A percentile compares a stretch with the other conserved stretches of the same genome.
Conservation (phyloP, 2,113 vertebrate genomes). For the Peromyscus leucopus region DNA sequence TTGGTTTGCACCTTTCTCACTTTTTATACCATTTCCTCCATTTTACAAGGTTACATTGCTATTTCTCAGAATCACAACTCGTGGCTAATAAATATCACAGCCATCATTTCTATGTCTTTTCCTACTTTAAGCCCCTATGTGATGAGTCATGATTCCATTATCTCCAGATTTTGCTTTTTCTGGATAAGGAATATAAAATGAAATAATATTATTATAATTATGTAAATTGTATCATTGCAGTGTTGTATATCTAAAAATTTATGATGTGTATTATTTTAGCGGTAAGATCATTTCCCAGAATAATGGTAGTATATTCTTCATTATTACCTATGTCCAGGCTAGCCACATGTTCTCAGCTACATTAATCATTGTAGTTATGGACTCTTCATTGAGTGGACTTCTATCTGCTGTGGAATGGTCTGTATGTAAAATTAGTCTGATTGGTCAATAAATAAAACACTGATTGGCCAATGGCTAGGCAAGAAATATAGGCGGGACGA, state of each 20-base stretch:
- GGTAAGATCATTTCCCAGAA: no score
- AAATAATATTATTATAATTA: background rate
- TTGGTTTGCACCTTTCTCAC: background rate
- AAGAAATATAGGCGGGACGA: no score
- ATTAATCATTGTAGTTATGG: no score
- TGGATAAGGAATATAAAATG: background rate
- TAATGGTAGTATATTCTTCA: no score
- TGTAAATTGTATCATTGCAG: background rate
- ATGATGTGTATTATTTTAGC: no score
- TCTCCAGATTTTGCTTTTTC: background rate
- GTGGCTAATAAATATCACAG: background rate
- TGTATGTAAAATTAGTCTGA: no score
- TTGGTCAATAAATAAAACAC: background rate
- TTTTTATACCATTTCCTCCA: background rate
- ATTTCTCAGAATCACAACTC: rapidly evolving
- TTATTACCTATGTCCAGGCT: no score
- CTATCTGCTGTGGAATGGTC: background rate
- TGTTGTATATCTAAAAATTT: no score
- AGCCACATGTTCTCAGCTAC: no score
- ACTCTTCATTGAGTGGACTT: no score
- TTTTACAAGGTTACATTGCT: rapidly evolving
- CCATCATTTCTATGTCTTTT: background rate
- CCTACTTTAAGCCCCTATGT: background rate
- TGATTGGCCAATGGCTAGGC: no score
- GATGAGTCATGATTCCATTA: background rate